Percentiles rank a stretch among this genome's conserved stretches.
These are phyloP conservation scores for Steinernema carpocapsae DNA, from an alignment of 2,888 invertebrate genomes.

Conservation along the genomic window DNA sequence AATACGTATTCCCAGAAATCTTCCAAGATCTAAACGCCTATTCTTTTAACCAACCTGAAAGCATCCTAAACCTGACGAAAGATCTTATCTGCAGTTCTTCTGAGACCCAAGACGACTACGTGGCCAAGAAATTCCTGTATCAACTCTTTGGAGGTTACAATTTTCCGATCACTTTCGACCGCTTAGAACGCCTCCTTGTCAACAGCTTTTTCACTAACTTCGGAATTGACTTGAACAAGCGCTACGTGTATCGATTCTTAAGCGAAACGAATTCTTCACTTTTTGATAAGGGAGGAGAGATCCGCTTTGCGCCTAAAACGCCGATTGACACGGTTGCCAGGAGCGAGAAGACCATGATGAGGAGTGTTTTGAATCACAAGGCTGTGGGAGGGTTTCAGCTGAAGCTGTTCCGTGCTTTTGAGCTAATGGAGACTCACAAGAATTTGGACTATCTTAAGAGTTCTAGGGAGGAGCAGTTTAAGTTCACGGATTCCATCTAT, in stretches of 20 bases:
- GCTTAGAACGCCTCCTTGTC: not conserved
- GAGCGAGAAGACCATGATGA: not conserved
- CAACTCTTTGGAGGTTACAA: not conserved
- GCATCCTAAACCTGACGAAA: not conserved
- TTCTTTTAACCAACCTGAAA: not conserved
- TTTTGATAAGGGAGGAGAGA: not conserved
- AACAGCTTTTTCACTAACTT: not conserved
- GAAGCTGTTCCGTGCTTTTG: not conserved
- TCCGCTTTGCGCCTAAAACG: not conserved
- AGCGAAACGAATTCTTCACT: not conserved
- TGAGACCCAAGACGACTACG: not conserved
- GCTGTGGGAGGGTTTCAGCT: not conserved
- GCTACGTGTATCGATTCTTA: not conserved
- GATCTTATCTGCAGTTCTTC: not conserved
- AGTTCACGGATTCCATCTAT: not conserved
- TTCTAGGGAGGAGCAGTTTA: not conserved
- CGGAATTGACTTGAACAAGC: not conserved
- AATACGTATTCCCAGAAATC: not conserved
- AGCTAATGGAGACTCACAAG: not conserved
- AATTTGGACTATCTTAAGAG: not conserved
- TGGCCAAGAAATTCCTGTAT: not conserved
- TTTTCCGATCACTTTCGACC: constrained; percentile 6
- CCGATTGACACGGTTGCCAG: not conserved
- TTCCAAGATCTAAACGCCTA: not conserved
- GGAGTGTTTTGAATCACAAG: not conserved